Base-by-base conservation (phyloP, 35 echinoderm and acorn worm species). In the Eucidaris tribuloides region DNA sequence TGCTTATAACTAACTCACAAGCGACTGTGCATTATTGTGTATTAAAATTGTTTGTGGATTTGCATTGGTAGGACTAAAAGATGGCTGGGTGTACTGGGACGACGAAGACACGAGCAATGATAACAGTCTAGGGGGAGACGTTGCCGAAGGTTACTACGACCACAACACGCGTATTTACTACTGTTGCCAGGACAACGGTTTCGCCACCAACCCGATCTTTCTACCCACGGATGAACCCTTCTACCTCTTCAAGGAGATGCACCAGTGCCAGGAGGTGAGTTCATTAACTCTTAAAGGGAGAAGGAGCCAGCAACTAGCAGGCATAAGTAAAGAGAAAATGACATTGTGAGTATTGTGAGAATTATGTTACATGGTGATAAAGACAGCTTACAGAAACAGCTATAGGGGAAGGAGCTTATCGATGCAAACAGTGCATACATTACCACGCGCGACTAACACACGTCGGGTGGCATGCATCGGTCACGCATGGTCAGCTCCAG, bases 41-140 rank as follows among this genome's bases (percentile, higher is more conserved):
- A n/a, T n/a, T n/a, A n/a, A n/a, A n/a, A n/a, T n/a, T n/a, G n/a
- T n/a, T n/a, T n/a, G n/a, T n/a, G n/a, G n/a, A n/a, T n/a, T n/a
- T n/a, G n/a, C n/a, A n/a, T 45, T 17, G 42, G 46, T 49, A 96
- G 92, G 79, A 38, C 79, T 96, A 29, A 45, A 23, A 17, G 77
- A 68, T n/a, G 92, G 92, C 2, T 90, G 40, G 24, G 43, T 96
- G 41, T 58, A 82, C 23, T 96, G 92, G 92, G 92, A 96, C 46
- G 92, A 96, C 55, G 87, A 96, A 36, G 88, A 96, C 61, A 42
- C 56, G 19, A 28, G 57, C 46, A 89, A 96, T 25, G 77, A 50
- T 6, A 96, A 96, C 61, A 38, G 34, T 20, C 52, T 48, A 42
- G 71, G 49, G 0, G 92, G 92, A 7, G 62, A 78, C 6, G 7